phyloP scores from a whole-genome alignment of 2,113 vertebrate species.

The Columba livia region DNA sequence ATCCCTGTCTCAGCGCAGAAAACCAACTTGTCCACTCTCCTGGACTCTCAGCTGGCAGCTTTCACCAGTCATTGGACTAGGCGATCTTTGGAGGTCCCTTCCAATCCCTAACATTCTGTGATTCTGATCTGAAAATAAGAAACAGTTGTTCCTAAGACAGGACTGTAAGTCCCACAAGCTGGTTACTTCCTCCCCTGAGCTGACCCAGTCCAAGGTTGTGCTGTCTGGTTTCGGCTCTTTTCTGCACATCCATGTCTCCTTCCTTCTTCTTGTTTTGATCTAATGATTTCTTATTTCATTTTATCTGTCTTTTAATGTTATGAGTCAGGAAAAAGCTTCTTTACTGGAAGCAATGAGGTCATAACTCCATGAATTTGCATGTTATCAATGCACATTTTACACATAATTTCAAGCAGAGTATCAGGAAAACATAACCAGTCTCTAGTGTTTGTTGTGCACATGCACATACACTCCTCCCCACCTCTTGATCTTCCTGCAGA shows the following conservation, averaged over 20 bases:
- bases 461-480: accelerated
- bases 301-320: neutral
- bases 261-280: neutral
- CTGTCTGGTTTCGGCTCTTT: neutral
- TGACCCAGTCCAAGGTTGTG: neutral
- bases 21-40: neutral
- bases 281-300: neutral
- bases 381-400: neutral
- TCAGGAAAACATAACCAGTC: neutral
- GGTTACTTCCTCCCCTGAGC: neutral
- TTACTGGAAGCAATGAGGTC: neutral
- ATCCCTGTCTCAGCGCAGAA: neutral
- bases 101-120: too few relatives aligned
- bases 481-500: neutral
- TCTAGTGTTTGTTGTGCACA: neutral
- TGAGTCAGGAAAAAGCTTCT: neutral
- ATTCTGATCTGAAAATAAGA: neutral
- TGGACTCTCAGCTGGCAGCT: neutral
- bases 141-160: neutral
- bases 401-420: accelerated
- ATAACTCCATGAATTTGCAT: neutral
- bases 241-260: neutral
- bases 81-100: too few relatives aligned
- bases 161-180: neutral
- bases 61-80: neutral